Evolutionary conservation across 2,113 vertebrate species (phyloP).

Genomic region (Erpornis zantholeuca): DNA sequence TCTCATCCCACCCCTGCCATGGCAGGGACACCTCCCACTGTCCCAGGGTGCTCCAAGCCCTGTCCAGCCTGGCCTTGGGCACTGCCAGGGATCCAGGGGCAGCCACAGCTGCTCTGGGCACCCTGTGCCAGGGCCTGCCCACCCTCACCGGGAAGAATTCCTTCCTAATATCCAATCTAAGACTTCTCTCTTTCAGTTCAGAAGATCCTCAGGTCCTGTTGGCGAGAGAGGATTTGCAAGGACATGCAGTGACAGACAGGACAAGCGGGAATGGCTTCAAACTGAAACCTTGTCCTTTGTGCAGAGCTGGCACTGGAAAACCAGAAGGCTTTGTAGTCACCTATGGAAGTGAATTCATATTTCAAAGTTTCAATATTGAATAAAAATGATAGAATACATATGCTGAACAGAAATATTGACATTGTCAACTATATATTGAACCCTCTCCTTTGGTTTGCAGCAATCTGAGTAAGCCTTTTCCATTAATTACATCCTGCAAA

Average conservation of each 20-base stretch:
- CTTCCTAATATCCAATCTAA: not conserved
- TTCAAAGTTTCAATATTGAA: not conserved
- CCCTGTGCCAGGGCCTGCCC: accelerated
- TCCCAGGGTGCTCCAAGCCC: not conserved
- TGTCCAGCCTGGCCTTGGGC: accelerated
- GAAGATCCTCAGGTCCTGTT: not conserved
- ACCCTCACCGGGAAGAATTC: not conserved
- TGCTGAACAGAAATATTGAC: not conserved
- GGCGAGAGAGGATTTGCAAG: not conserved
- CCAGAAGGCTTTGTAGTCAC: not conserved
- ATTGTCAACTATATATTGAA: not conserved
- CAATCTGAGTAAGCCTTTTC: not conserved
- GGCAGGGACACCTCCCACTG: accelerated
- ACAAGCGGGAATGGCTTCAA: not conserved
- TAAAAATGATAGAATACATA: not conserved
- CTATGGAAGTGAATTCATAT: not conserved
- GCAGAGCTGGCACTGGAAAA: not conserved
- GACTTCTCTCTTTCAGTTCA: not conserved
- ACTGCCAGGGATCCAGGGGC: not conserved
- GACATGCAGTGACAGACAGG: not conserved
- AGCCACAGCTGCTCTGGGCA: not conserved
- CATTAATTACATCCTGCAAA: not conserved
- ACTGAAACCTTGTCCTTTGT: not conserved
- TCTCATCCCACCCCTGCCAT: accelerated
- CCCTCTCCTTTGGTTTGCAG: not conserved